Conservation (phyloP, 2,113 vertebrate species). For the Pyxicephalus adspersus region DNA sequence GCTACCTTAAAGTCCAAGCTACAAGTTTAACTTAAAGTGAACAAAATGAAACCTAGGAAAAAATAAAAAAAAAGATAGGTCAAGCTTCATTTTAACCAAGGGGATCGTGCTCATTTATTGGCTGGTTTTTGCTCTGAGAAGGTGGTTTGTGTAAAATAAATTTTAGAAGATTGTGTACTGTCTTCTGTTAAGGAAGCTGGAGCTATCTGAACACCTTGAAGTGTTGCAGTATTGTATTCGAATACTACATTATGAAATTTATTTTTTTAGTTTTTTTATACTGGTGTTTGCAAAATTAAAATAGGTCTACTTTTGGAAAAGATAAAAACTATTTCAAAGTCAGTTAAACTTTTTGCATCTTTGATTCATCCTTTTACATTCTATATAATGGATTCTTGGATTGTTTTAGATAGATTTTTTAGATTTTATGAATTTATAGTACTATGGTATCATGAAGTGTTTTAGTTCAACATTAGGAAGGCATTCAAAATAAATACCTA, state of each 20-base stretch:
- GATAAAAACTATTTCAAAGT: too few species aligned
- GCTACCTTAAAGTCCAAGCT: slow-evolving; percentile 99
- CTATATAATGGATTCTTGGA: too few species aligned
- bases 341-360: too few species aligned
- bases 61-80: slow-evolving; percentile 68
- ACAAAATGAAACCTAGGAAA: slow-evolving; percentile 68
- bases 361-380: too few species aligned
- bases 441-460: background rate
- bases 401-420: too few species aligned
- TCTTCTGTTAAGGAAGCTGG: slow-evolving; percentile 6
- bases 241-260: too few species aligned
- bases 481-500: slow-evolving; percentile 11
- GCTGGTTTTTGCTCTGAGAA: slow-evolving; percentile 5
- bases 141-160: background rate
- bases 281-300: too few species aligned
- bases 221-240: too few species aligned
- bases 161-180: background rate
- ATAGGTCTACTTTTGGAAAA: too few species aligned
- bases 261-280: too few species aligned
- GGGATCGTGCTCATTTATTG: slow-evolving; percentile 40
- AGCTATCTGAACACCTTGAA: too few species aligned
- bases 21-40: slow-evolving; percentile 81
- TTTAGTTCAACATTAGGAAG: slow-evolving; percentile 17
- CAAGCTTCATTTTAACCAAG: slow-evolving; percentile 72
- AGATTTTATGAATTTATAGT: too few species aligned